phyloP scores from a whole-genome alignment of 1,140 invertebrate species.

The Pteromalus puparum region DNA sequence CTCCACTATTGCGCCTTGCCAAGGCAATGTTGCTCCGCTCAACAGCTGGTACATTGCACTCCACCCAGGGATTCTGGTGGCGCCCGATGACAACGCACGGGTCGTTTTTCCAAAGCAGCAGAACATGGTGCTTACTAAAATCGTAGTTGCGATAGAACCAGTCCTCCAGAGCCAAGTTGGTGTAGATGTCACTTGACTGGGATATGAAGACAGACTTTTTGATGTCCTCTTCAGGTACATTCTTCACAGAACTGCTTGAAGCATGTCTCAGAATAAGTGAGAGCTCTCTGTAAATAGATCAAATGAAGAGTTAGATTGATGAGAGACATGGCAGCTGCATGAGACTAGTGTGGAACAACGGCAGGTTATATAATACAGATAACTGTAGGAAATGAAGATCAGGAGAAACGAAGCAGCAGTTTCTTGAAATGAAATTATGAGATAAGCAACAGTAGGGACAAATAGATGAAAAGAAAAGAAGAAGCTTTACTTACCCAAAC shows the following conservation, averaged over 20 bases:
- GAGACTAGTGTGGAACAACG: background rate
- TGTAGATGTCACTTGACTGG: conserved; percentile 91
- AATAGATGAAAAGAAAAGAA: no score
- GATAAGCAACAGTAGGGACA: no score
- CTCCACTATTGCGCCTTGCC: conserved; percentile 94
- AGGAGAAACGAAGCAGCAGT: no score
- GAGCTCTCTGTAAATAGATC: conserved; percentile 25
- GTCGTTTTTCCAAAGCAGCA: conserved; percentile 93
- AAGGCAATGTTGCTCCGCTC: conserved; percentile 81
- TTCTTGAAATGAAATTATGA: no score
- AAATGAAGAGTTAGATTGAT: background rate
- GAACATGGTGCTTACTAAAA: conserved; percentile 86
- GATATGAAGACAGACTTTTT: conserved; percentile 94
- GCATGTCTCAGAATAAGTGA: conserved; percentile 7
- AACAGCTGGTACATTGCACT: conserved; percentile 85
- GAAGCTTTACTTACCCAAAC: conserved; percentile 31
- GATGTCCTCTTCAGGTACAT: conserved; percentile 73
- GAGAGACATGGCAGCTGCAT: background rate
- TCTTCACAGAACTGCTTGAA: conserved; percentile 48
- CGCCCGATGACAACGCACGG: conserved; percentile 96
- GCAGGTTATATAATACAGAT: background rate
- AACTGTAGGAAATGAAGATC: no score
- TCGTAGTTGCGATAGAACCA: conserved; percentile 93
- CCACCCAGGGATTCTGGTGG: conserved; percentile 97
- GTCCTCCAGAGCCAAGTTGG: conserved; percentile 95